phyloP scores from a whole-genome alignment of 2,797 vertebrate species.

The Trematomus bernacchii region DNA sequence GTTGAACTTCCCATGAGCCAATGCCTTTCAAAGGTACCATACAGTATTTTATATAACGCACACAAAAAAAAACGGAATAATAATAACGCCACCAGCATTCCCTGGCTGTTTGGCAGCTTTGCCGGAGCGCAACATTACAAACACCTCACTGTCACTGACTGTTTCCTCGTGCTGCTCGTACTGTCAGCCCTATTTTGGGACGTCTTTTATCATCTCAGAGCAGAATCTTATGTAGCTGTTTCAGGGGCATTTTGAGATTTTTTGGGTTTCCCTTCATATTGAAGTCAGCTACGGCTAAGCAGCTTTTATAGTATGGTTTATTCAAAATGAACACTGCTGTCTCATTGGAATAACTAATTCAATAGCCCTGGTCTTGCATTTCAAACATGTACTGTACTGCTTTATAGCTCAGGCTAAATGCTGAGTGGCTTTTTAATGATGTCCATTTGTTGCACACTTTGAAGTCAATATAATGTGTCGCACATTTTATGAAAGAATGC shows the following conservation, averaged over 20 bases:
- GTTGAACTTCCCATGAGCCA: not conserved
- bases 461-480: not conserved
- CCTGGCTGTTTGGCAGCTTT: not conserved
- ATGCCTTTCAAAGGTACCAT: not conserved
- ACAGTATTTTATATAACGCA: not conserved
- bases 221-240: slow-evolving; percentile 1
- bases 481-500: not conserved
- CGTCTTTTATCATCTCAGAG: slow-evolving; percentile 3
- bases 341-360: not conserved
- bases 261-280: not conserved
- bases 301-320: not conserved
- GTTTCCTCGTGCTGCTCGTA: not conserved
- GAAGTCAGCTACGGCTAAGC: not conserved
- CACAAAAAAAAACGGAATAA: not conserved
- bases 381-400: not conserved
- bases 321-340: not conserved
- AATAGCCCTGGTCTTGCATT: not conserved
- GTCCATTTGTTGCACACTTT: not conserved
- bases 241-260: slow-evolving; percentile 3
- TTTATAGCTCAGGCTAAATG: not conserved
- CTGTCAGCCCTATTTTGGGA: not conserved
- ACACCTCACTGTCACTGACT: not conserved
- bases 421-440: not conserved
- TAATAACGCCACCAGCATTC: not conserved
- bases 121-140: not conserved